phyloP scores from a whole-genome alignment of 2,113 vertebrate species.

The Periophthalmus modestus region DNA sequence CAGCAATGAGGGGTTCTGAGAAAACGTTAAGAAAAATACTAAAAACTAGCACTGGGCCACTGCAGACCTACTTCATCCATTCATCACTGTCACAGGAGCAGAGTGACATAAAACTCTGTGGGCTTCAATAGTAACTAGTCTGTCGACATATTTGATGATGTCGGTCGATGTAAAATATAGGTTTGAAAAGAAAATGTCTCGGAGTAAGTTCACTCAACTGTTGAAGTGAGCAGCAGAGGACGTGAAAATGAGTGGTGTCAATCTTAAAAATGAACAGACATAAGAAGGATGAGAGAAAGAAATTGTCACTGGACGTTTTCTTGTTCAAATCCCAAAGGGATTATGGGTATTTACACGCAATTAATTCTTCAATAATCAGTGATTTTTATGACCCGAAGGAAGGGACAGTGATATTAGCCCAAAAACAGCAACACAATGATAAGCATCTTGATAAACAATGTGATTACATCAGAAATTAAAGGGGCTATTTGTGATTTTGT shows the following conservation, averaged over 20 bases:
- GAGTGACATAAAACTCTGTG: not conserved
- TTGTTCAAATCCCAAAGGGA: not conserved
- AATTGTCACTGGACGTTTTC: not conserved
- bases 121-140: not conserved
- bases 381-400: not conserved
- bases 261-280: not conserved
- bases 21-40: slow-evolving; percentile 17
- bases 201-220: not conserved
- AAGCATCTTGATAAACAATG: too few species aligned
- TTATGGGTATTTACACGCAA: not conserved
- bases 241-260: not conserved
- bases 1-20: slow-evolving; percentile 23
- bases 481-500: too few species aligned
- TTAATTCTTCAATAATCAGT: not conserved
- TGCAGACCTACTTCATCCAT: slow-evolving; percentile 17
- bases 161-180: slow-evolving; percentile 8
- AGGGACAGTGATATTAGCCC: too few species aligned
- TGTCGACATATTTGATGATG: not conserved
- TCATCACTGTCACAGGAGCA: slow-evolving; percentile 22
- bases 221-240: slow-evolving; percentile 10
- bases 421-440: too few species aligned
- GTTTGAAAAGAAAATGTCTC: slow-evolving; percentile 3
- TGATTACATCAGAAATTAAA: too few species aligned
- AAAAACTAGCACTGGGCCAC: slow-evolving; percentile 27
- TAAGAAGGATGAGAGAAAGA: not conserved